Percentiles rank a stretch among this genome's conserved stretches.
These are phyloP conservation scores for Saccopteryx leptura DNA, from an alignment of 2,113 vertebrate species.

Conservation along the genomic window DNA sequence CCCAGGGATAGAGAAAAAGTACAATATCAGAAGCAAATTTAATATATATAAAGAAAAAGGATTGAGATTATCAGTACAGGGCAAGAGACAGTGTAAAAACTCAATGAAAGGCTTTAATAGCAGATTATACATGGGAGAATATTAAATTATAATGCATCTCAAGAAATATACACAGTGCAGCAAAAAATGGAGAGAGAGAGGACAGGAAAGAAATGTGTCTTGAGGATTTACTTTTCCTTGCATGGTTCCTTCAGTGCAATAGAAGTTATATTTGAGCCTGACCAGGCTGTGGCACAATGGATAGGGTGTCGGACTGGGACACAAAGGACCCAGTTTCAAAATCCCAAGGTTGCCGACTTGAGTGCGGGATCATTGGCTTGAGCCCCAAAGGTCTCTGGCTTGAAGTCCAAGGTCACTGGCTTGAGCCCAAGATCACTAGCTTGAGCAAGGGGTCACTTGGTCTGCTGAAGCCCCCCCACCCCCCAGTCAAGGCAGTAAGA, in stretches of 20 bases:
- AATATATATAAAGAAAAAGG: background rate
- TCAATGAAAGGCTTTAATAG: background rate
- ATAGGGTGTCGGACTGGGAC: no score
- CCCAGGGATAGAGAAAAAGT: background rate
- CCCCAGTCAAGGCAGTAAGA: no score
- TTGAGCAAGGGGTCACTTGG: no score
- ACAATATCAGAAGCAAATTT: background rate
- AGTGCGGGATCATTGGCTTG: no score
- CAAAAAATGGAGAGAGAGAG: background rate
- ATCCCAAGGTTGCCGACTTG: no score
- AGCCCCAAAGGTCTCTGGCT: no score
- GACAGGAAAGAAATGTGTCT: background rate
- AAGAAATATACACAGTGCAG: background rate
- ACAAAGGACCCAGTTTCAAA: no score
- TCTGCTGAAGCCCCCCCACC: no score
- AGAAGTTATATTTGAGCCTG: constrained; percentile 32
- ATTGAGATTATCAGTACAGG: background rate
- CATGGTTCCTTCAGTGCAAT: background rate
- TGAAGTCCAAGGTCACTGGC: no score
- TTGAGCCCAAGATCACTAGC: no score
- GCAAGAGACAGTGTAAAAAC: background rate
- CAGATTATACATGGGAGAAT: background rate
- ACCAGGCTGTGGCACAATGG: no score
- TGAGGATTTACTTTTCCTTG: background rate
- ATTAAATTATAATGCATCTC: background rate